Base-by-base conservation (phyloP, 2,113 vertebrate species). In the Odobenus rosmarus region DNA sequence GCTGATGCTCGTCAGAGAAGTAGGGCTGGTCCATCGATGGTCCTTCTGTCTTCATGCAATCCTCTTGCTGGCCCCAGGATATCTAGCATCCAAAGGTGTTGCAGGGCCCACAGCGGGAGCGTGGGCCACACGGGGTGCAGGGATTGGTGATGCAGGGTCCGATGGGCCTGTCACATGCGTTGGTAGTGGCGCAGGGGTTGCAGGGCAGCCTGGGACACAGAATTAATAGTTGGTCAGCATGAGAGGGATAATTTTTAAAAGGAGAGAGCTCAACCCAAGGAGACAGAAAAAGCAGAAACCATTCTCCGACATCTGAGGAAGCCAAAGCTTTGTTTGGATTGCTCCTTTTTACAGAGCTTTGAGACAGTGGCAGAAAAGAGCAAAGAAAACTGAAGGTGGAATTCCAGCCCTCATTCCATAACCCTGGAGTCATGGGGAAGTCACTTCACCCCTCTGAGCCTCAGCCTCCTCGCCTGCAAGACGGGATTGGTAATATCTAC, bases 181-280 rank as follows among this genome's bases (percentile, higher is more conserved):
- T 90, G 89, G 95, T 97, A 2, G 95, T 98, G 61, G 97, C 64
- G 0, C 97, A 98, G 82, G 97, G 97, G n/a, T 97, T 98, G 95
- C 92, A 86, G 82, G 97, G 97, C 1, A 98, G 72, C 71, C 98
- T 98, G 36, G 31, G 9, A 91, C 36, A 93, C 31, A 87, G 84
- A 91, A 92, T 31, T 2, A 62, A 95, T 21, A 86, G 42, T 55
- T 46, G 5, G 2, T 98, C 39, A 97, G 76, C 62, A 69, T 36
- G 16, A 74, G 26, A 79, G 42, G 4, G 49, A 24, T 55, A 19
- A 85, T 79, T 21, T 89, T 51, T 18, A 90, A 77, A 61, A 49
- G 12, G 18, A 55, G 14, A 1, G 24, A 6, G 2, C 62, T 91
- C 42, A 85, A 59, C 14, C 62, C 64, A 55, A 39, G 61, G 55